Conservation (phyloP, 2,888 invertebrate genomes). For the Hylaea fasciaria region DNA sequence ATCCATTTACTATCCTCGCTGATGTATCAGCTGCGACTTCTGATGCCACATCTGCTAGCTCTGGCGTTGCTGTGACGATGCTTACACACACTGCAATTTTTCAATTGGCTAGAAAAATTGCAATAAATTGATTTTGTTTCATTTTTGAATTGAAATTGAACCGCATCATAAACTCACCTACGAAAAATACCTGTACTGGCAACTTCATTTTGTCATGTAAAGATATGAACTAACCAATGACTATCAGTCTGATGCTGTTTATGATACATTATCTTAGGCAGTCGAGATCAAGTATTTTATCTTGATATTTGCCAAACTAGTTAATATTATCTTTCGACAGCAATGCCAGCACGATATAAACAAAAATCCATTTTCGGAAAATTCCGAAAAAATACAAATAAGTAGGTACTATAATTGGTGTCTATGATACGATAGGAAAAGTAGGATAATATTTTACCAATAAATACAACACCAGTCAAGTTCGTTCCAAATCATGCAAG, state of each 20-base stretch:
- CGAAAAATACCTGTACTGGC: conserved; percentile 38
- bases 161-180: conserved; percentile 49
- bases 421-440: too few species aligned
- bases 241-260: conserved; percentile 35
- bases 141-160: too few species aligned
- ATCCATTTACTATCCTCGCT: conserved; percentile 76
- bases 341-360: conserved; percentile 8
- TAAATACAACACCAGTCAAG: background rate
- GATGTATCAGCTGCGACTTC: conserved; percentile 43
- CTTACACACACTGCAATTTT: conserved; percentile 28
- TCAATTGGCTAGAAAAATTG: background rate
- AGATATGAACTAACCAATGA: conserved; percentile 45
- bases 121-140: too few species aligned
- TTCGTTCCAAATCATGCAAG: background rate
- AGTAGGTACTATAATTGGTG: background rate
- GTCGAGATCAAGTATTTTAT: conserved; percentile 57
- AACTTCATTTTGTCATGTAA: conserved; percentile 48
- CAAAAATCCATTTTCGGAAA: background rate
- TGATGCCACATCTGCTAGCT: conserved; percentile 1
- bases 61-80: conserved; percentile 43
- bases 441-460: too few species aligned
- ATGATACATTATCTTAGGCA: conserved; percentile 54
- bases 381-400: conserved; percentile 1
- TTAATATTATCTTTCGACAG: conserved; percentile 35
- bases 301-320: conserved; percentile 47